phyloP scores from a whole-genome alignment of 2,888 invertebrate genomes.

The Charanyca ferruginea region DNA sequence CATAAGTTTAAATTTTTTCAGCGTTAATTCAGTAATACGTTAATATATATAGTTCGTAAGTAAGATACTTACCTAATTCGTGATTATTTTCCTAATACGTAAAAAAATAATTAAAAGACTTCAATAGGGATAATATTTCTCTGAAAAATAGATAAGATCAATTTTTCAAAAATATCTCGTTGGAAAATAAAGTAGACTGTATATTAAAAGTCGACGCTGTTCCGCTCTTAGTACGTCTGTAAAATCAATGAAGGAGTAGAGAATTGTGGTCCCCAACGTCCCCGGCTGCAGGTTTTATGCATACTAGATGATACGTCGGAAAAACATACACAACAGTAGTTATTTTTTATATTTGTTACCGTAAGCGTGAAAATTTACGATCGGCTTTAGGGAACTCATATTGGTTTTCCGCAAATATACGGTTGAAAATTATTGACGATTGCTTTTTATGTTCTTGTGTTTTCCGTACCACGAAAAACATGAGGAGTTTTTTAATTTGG shows the following conservation, averaged over 20 bases:
- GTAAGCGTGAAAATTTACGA: conserved; percentile 68
- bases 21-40: no score
- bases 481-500: conserved; percentile 60
- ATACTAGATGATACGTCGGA: conserved; percentile 67
- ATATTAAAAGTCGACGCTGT: conserved; percentile 69
- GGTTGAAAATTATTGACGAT: conserved; percentile 67
- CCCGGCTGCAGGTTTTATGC: conserved; percentile 67
- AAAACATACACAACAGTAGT: conserved; percentile 68
- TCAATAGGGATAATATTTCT: no score
- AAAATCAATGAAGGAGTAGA: conserved; percentile 77
- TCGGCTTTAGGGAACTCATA: conserved; percentile 66
- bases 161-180: no score
- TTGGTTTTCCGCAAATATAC: conserved; percentile 66
- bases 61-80: no score
- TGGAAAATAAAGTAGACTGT: no score
- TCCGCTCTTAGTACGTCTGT: conserved; percentile 64
- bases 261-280: conserved; percentile 67
- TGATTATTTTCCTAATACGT: no score
- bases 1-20: no score
- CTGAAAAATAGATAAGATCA: no score
- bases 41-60: no score
- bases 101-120: no score
- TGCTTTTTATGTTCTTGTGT: conserved; percentile 63
- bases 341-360: conserved; percentile 68
- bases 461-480: conserved; percentile 50